Evolutionary conservation across 2,113 vertebrate genomes (phyloP), one percentile per base, ranked within the genome.

Genomic region (Cyprinodon variegatus): DNA sequence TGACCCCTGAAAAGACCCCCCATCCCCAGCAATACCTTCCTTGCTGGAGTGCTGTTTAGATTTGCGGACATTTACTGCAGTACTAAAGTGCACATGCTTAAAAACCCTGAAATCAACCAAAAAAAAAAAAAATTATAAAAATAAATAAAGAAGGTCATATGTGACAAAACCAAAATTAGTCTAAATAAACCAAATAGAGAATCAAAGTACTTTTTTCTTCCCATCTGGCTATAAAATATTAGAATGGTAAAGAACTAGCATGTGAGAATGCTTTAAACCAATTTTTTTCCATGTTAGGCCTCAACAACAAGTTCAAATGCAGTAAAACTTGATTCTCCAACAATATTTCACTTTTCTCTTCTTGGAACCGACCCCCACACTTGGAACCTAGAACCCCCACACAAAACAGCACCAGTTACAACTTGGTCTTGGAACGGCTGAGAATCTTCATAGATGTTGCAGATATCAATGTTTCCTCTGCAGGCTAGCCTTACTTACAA

Each of bases 401-500:
- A 29, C 29, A 29, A 29, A 1, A 61, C 36, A 69, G 41, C 17
- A 53, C 62, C 62, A 57, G 22, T 40, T 81, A 29, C 29, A 89
- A 70, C 57, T 11, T 66, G 63, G 71, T 67, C 45, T 6, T 8
- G n/a, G 77, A 67, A 84, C 84, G 81, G 87, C 86, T 90, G 86
- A 59, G 77, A 86, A 88, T 85, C 61, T 87, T 59, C 67, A 38
- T 61, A 70, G 61, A 76, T 72, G 70, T 75, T 73, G 60, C 39
- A 86, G 70, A 74, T 39, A 17, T 76, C 70, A 48, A 65, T 85
- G n/a, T 83, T 88, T 79, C 86, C 74, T 48, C 82, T 84, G 70
- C 46, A 62, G 43, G 43, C 4, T 45, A 70, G 70, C 63, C 71
- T 62, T 64, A 37, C 72, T 3, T 38, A 41, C 67, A 61, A 63